A percentile compares a stretch with the other conserved stretches of the same genome.
phyloP scores from a whole-genome alignment of 1,140 invertebrate genomes.

The Drosophila kurseongensis region DNA sequence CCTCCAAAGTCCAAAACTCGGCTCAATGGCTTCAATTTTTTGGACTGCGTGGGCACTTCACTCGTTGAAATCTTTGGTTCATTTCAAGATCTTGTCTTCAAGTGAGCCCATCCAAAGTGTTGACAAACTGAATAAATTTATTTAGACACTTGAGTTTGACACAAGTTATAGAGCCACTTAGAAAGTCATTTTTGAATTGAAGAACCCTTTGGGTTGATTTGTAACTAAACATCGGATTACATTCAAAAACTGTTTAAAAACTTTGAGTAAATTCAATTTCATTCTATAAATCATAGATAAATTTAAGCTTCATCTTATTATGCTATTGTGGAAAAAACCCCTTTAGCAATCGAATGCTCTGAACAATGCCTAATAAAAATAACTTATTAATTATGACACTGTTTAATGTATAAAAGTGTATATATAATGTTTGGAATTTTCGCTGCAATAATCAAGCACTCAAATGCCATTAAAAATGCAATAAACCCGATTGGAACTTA shows the following conservation, averaged over 20 bases:
- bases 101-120: background rate
- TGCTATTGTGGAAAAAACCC: no score
- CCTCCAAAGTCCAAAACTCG: background rate
- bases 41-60: slow-evolving; percentile 1
- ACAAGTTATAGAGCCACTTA: background rate
- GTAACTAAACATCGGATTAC: no score
- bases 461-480: slow-evolving; percentile 2
- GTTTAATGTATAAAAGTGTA: no score
- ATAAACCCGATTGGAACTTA: background rate
- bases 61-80: slow-evolving; percentile 9
- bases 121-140: slow-evolving; percentile 8
- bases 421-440: no score
- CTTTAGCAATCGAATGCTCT: no score
- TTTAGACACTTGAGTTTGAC: slow-evolving; percentile 3
- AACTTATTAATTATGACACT: no score
- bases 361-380: no score
- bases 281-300: no score
- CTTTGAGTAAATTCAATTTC: no score
- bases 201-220: background rate
- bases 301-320: no score
- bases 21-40: slow-evolving; percentile 2
- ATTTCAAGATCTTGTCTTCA: slow-evolving; percentile 4
- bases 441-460: background rate
- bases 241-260: no score
- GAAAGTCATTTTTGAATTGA: background rate